A percentile compares a stretch with the other conserved stretches of the same genome.
Conservation (phyloP, 2,113 vertebrate genomes). For the Aptenodytes forsteri region DNA sequence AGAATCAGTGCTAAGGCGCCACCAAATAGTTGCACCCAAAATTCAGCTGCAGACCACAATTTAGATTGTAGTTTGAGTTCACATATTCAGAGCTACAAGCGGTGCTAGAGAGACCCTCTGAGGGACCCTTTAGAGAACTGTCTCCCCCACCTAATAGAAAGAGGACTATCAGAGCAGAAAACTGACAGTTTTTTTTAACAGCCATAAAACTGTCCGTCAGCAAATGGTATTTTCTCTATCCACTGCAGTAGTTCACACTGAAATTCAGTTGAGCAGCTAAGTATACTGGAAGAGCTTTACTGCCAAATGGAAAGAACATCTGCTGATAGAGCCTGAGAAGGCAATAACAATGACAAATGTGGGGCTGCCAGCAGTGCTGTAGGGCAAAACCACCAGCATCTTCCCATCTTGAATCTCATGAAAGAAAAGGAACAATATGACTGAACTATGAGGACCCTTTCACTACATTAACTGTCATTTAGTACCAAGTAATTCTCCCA, state of each 20-base stretch:
- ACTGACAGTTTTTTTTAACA: not conserved
- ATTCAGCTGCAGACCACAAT: not conserved
- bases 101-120: not conserved
- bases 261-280: not conserved
- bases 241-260: not conserved
- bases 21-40: not conserved
- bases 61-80: not conserved
- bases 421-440: not conserved
- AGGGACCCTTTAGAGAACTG: not conserved
- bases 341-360: rapidly evolving
- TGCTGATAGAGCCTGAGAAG: not conserved
- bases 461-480: not conserved
- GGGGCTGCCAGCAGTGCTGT: not conserved
- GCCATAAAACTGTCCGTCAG: not conserved
- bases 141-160: not conserved
- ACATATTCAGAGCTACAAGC: not conserved
- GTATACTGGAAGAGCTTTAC: not conserved
- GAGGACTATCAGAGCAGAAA: not conserved
- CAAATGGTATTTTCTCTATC: not conserved
- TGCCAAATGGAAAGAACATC: not conserved
- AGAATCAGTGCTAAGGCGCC: not conserved
- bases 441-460: not conserved
- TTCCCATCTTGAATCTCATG: not conserved
- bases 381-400: not conserved
- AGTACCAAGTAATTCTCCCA: not conserved